A percentile compares a stretch with the other conserved stretches of the same genome.
These are phyloP conservation scores for Lynx canadensis DNA, from an alignment of 2,113 vertebrate genomes.

Conservation along the genomic window DNA sequence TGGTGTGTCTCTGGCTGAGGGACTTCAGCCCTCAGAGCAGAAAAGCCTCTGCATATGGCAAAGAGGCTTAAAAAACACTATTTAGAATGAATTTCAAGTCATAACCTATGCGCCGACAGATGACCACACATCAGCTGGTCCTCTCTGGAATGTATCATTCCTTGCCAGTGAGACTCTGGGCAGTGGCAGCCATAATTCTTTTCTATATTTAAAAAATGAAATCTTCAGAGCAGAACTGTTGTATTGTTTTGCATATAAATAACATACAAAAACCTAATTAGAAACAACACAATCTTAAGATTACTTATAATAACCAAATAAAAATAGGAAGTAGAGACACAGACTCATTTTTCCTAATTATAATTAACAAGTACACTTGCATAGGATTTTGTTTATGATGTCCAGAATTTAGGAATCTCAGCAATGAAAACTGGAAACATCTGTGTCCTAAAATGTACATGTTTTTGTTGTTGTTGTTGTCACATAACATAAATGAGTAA, in stretches of 20 bases:
- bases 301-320: not conserved
- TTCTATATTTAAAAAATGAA: constrained; percentile 58
- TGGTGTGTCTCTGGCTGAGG: not conserved
- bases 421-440: not conserved
- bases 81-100: not conserved
- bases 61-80: not conserved
- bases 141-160: constrained; percentile 28
- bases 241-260: not conserved
- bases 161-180: not conserved
- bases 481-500: not conserved
- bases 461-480: not conserved
- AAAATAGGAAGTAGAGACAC: not conserved
- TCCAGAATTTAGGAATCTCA: not conserved
- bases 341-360: not conserved
- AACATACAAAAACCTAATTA: not conserved
- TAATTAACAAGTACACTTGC: not conserved
- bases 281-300: not conserved
- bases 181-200: not conserved
- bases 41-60: not conserved
- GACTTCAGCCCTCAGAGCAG: not conserved
- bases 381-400: not conserved
- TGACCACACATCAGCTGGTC: not conserved
- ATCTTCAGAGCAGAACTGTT: constrained; percentile 2
- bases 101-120: not conserved
- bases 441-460: not conserved